Conservation (phyloP, 2,797 vertebrate species). For the Meda fulgida region DNA sequence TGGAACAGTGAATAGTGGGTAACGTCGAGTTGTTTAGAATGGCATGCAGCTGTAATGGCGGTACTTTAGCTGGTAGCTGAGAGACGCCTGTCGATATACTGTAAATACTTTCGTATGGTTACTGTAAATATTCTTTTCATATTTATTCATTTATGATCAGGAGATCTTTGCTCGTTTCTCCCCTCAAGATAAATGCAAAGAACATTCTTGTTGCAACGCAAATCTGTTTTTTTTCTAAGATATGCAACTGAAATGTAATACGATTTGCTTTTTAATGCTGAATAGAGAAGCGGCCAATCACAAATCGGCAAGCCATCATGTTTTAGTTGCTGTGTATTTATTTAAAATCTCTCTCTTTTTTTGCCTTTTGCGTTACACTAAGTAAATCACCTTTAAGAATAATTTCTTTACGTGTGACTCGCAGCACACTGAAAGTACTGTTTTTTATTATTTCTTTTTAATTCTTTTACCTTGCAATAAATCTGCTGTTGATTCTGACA, state of each 20-base stretch:
- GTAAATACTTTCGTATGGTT: conserved; percentile 75
- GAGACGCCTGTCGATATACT: conserved; percentile 60
- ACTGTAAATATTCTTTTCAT: conserved; percentile 74
- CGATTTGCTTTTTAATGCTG: neutral
- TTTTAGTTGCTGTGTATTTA: neutral
- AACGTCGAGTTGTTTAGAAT: conserved; percentile 28
- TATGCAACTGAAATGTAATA: neutral
- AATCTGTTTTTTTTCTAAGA: neutral
- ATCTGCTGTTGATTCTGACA: conserved; percentile 19
- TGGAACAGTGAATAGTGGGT: conserved; percentile 48
- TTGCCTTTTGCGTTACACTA: neutral
- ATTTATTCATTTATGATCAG: conserved; percentile 75
- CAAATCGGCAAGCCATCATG: neutral
- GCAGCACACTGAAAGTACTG: neutral
- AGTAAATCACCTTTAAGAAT: neutral
- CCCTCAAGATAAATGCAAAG: neutral
- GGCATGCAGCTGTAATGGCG: conserved; percentile 18
- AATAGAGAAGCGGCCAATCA: conserved; percentile 15
- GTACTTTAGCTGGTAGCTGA: conserved; percentile 35
- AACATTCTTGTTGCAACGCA: neutral
- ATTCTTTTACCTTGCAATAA: neutral
- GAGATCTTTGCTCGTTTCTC: conserved; percentile 18
- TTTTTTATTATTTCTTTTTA: conserved; percentile 16
- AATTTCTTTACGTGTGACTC: neutral
- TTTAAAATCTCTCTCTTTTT: neutral